These are phyloP conservation scores for Cephalophus harveyi DNA, from an alignment of 2,113 vertebrate genomes.

Conservation along the genomic window DNA sequence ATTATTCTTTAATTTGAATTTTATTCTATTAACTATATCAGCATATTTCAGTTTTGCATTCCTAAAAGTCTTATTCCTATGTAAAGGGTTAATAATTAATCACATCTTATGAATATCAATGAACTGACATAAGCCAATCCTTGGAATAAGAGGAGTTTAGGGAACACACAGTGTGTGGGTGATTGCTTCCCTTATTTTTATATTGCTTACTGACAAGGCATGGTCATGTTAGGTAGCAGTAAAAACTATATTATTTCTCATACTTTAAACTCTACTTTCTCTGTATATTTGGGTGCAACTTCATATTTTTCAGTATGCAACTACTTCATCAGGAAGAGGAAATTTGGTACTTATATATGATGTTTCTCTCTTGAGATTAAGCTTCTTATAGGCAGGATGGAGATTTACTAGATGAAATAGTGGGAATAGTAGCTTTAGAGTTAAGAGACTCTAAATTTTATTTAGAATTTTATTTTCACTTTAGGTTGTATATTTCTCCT, in stretches of 20 bases:
- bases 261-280: neutral
- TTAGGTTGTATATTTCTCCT: neutral
- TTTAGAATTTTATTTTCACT: neutral
- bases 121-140: neutral
- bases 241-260: neutral
- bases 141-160: neutral
- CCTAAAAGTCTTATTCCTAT: neutral
- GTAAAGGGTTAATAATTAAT: neutral
- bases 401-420: neutral
- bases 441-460: neutral
- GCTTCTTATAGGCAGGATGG: neutral
- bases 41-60: neutral
- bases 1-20: neutral
- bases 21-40: neutral
- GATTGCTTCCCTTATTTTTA: neutral
- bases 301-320: neutral
- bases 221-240: neutral
- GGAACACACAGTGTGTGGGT: neutral
- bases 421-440: neutral
- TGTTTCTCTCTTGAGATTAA: neutral
- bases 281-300: neutral
- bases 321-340: neutral
- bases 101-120: neutral
- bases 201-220: neutral
- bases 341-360: neutral